phyloP scores from a whole-genome alignment of 2,797 vertebrate genomes.

The Okamejei kenojei region DNA sequence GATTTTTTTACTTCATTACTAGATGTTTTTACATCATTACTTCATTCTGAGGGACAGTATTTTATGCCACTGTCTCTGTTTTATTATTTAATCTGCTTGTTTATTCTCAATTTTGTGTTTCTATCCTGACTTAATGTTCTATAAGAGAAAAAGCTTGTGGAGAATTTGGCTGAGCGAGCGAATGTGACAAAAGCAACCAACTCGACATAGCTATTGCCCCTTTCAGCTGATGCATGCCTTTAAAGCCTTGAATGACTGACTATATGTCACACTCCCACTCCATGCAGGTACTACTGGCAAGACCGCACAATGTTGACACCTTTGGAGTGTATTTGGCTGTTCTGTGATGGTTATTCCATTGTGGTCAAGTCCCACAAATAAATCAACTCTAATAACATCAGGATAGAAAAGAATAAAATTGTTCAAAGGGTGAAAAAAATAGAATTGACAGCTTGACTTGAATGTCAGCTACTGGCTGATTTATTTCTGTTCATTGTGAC shows the following conservation, averaged over 20 bases:
- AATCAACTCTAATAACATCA: background rate
- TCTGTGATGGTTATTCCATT: background rate
- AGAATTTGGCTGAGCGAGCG: background rate
- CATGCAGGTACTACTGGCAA: background rate
- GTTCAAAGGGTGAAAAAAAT: background rate
- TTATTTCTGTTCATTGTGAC: background rate
- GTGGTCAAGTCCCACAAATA: background rate
- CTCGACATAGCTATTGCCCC: background rate
- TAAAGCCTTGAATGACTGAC: background rate
- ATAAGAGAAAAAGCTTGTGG: background rate
- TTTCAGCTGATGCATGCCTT: background rate
- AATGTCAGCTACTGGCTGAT: background rate
- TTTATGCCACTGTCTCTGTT: background rate
- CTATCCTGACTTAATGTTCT: background rate
- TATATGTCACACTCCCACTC: background rate
- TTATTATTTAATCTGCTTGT: too few species aligned
- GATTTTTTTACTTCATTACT: background rate
- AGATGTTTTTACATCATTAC: background rate
- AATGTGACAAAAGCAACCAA: background rate
- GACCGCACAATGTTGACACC: background rate
- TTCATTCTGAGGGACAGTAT: background rate
- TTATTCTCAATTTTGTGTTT: too few species aligned
- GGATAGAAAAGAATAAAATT: background rate
- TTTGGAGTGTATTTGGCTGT: background rate
- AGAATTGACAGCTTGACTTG: background rate